Percentiles rank a stretch among this genome's conserved stretches.
Conservation (phyloP, 2,113 vertebrate genomes). For the Mus spicilegus region DNA sequence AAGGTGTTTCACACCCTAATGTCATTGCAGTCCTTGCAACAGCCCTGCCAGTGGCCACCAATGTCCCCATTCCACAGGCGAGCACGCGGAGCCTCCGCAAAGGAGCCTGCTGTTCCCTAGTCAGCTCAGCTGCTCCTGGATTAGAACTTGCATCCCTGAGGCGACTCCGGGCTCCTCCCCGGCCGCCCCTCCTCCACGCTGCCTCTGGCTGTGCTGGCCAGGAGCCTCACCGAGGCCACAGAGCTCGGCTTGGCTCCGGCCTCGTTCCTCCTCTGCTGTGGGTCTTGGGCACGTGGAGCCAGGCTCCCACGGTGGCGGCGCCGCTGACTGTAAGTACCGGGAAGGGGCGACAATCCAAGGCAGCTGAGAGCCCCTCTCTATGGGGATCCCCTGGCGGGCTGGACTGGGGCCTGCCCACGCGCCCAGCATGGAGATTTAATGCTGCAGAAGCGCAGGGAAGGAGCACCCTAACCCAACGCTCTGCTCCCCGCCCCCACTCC, state of each 20-base stretch:
- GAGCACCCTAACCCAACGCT: neutral
- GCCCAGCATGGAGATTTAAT: neutral
- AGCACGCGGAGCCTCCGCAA: neutral
- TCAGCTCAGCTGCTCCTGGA: neutral
- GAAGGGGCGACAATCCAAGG: neutral
- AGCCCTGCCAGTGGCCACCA: slow-evolving; percentile 48
- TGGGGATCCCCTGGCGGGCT: neutral
- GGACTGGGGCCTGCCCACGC: neutral
- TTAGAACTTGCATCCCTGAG: neutral
- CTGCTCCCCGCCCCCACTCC: neutral
- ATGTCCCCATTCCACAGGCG: neutral
- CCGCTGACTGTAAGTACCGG: slow-evolving; percentile 60
- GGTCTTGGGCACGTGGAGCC: neutral
- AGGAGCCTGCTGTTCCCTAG: neutral
- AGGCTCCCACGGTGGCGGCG: neutral
- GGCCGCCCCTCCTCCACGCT: neutral
- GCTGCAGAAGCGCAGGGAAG: neutral
- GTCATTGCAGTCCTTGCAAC: slow-evolving; percentile 26
- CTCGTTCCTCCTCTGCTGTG: neutral
- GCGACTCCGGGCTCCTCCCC: neutral
- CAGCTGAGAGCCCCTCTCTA: neutral
- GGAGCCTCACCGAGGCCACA: neutral
- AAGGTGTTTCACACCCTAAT: slow-evolving; percentile 28
- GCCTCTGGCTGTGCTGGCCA: neutral
- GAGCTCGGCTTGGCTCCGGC: neutral